Evolutionary conservation across 2,888 invertebrate genomes (phyloP), one percentile per base, ranked within the genome.

Genomic region (Xylota segnis): DNA sequence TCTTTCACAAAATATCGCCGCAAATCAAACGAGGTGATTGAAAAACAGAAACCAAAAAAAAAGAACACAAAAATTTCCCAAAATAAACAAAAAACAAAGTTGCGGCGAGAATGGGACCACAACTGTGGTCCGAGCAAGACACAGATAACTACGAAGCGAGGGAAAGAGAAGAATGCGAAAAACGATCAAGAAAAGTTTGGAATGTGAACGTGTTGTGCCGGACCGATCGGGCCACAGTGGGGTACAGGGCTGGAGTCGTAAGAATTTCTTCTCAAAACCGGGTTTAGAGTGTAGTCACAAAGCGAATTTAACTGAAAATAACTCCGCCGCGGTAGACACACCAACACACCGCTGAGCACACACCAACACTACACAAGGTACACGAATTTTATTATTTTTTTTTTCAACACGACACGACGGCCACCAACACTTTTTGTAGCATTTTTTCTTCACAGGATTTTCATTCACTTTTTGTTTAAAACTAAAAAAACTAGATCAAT

Each of bases 251-350:
- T 58, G 66, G 18, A 54, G 23, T 71, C 54, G 45, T 54, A 86
- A 86, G 84, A 86, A 81, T 86, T 86, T 86, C 71, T 86, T 81
- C 71, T 61, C 45, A 71, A 86, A 86, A 86, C 81, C 84, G 66
- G 84, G 84, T 81, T 76, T 84, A 50, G 70, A 54, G 65, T 40
- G 29, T 16, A 78, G 79, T 47, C 61, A 58, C 75, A 71, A 63
- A 72, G 75, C 75, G 65, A 81, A 76, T 76, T 81, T 81, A 86
- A 71, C 76, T 66, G 71, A 86, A 84, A 74, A 84, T 75, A 84
- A 84, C 79, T 79, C 75, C 70, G 58, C 70, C 34, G 58, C 40
- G 34, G 66, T 61, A 68, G 50, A 59, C 58, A 71, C 63, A 79
- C 79, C 52, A 63, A 68, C 45, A 74, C 79, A 70, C 29, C 23